Conservation (phyloP, 2,888 invertebrate species). For the Amblyteles armatorius region DNA sequence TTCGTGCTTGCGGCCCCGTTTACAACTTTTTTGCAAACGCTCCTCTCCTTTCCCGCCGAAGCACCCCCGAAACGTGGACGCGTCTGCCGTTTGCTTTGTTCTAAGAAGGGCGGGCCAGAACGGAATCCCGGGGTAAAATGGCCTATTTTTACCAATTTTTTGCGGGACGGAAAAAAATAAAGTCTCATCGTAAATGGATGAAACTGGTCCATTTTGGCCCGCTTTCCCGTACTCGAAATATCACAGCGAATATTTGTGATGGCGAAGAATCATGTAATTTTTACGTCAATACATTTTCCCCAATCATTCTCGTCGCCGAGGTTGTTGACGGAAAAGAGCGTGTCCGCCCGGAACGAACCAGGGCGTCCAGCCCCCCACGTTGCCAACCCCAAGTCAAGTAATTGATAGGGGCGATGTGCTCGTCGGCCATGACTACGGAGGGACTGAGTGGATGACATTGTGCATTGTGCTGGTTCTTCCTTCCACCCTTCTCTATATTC, state of each 20-base stretch:
- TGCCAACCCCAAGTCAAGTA: conserved; percentile 49
- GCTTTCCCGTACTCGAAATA: not conserved
- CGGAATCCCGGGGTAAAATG: no score
- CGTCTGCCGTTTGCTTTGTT: conserved; percentile 15
- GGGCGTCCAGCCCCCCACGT: conserved; percentile 10
- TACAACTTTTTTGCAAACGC: conserved; percentile 16
- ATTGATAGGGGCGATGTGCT: conserved; percentile 65
- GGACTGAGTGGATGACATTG: conserved; percentile 64
- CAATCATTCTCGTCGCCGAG: conserved; percentile 31
- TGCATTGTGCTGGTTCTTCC: conserved; percentile 57
- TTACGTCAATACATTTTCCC: conserved; percentile 40
- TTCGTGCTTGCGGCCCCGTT: conserved; percentile 31
- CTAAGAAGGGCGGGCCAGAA: conserved; percentile 1
- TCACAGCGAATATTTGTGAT: conserved; percentile 3
- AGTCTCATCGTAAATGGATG: no score
- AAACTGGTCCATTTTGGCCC: no score
- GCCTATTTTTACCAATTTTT: no score
- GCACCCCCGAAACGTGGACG: not conserved
- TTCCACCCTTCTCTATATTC: conserved; percentile 47
- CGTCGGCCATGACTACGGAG: conserved; percentile 47
- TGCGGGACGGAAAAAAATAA: no score
- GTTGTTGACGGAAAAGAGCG: conserved; percentile 39
- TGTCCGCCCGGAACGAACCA: conserved; percentile 43
- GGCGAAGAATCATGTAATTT: conserved; percentile 5
- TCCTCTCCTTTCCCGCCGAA: conserved; percentile 23